These are phyloP conservation scores for Chrysodeixis includens DNA, from an alignment of 2,888 invertebrate species.

Conservation along the genomic window DNA sequence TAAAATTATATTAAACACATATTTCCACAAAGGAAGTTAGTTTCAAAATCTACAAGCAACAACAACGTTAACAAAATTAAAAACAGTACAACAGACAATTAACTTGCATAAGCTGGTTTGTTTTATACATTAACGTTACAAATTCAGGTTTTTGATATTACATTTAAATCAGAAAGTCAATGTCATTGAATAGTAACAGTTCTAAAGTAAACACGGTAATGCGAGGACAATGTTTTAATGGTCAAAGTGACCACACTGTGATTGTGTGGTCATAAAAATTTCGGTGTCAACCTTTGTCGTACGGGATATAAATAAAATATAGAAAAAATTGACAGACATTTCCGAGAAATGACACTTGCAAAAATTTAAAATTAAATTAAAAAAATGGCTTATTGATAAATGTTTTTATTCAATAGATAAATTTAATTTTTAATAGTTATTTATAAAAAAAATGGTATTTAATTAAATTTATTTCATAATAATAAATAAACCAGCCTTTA, in stretches of 20 bases:
- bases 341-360: too few relatives aligned
- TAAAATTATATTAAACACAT: too few relatives aligned
- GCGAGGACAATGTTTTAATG: conserved; percentile 3
- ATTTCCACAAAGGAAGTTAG: neutral
- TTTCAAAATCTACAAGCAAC: neutral
- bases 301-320: neutral
- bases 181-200: neutral
- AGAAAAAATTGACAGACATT: too few relatives aligned
- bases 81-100: neutral
- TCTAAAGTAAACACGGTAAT: neutral
- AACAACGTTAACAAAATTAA: neutral
- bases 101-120: neutral
- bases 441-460: too few relatives aligned
- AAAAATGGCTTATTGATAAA: too few relatives aligned
- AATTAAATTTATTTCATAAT: too few relatives aligned
- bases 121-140: neutral
- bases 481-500: too few relatives aligned
- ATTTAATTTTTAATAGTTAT: too few relatives aligned
- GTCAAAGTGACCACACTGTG: neutral
- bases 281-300: neutral
- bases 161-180: conserved; percentile 4
- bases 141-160: conserved; percentile 4
- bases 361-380: too few relatives aligned
- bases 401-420: too few relatives aligned
- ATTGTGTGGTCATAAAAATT: neutral